Evolutionary conservation across 2,888 invertebrate species (phyloP).

Genomic region (Zaprionus lineosus): DNA sequence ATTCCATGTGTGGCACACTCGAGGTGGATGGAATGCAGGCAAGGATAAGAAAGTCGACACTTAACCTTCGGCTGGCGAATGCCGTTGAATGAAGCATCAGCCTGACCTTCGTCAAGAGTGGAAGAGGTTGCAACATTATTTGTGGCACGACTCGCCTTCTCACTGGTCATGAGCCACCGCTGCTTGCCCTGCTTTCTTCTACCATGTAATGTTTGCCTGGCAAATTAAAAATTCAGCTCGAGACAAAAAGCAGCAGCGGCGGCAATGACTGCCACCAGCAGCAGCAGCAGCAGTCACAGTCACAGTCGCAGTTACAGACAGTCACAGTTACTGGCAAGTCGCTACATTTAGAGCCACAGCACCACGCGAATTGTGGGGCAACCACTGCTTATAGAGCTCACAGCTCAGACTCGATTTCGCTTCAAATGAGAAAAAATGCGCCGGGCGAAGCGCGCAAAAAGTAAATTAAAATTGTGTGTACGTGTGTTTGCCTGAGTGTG

Average conservation of each 20-base stretch:
- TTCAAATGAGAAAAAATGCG: constrained; percentile 66
- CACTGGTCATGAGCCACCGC: neutral
- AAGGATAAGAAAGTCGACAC: constrained; percentile 46
- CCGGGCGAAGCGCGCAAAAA: constrained; percentile 55
- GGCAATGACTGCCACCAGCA: constrained; percentile 47
- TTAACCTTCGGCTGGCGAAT: constrained; percentile 66
- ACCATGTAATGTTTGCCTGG: constrained; percentile 66
- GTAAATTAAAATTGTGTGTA: constrained; percentile 73
- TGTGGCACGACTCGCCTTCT: constrained; percentile 18
- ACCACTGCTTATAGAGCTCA: constrained; percentile 68
- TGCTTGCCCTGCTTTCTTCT: constrained; percentile 25
- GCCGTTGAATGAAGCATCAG: constrained; percentile 46
- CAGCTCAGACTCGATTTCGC: constrained; percentile 73
- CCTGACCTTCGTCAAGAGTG: constrained; percentile 69
- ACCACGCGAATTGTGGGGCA: constrained; percentile 49
- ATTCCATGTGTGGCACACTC: constrained; percentile 72
- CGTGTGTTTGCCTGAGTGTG: neutral
- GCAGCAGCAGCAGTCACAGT: constrained; percentile 3
- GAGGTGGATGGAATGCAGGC: constrained; percentile 25
- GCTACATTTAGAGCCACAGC: constrained; percentile 9
- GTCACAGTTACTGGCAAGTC: neutral
- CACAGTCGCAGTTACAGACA: neutral
- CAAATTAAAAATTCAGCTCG: constrained; percentile 74
- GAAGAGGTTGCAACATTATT: constrained; percentile 16
- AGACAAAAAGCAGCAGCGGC: constrained; percentile 55